Percentiles rank a stretch among this genome's conserved stretches.
phyloP scores from a whole-genome alignment of 2,888 invertebrate species.

The Drosophila aldrichi region DNA sequence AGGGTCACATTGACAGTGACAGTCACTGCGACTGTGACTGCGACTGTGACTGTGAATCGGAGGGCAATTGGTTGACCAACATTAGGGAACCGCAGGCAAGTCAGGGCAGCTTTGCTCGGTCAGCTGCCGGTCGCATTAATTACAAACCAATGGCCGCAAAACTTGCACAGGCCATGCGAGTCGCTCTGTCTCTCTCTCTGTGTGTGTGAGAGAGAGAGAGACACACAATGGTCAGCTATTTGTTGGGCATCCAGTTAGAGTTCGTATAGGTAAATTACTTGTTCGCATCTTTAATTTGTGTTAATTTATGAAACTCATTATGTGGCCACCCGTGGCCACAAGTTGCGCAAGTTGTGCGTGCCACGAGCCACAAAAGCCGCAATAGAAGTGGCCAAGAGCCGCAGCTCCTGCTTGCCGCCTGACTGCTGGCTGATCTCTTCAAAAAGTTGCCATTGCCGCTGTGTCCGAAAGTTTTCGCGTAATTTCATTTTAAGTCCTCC shows the following conservation, averaged over 20 bases:
- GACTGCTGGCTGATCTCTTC: conserved; percentile 66
- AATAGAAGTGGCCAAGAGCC: conserved; percentile 36
- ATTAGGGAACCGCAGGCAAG: conserved; percentile 58
- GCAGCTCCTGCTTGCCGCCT: neutral
- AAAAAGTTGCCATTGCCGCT: conserved; percentile 63
- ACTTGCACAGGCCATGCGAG: conserved; percentile 12
- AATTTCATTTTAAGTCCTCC: conserved; percentile 81
- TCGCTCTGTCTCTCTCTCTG: too few species aligned
- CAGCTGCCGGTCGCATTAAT: conserved; percentile 73
- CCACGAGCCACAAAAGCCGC: conserved; percentile 39
- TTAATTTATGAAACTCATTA: conserved; percentile 82
- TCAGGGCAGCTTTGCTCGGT: conserved; percentile 44
- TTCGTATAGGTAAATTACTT: conserved; percentile 63
- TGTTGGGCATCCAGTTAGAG: conserved; percentile 24
- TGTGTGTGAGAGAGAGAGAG: neutral
- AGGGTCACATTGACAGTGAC: conserved; percentile 3
- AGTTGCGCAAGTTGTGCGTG: conserved; percentile 53
- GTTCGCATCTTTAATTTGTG: conserved; percentile 77
- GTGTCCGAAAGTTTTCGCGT: conserved; percentile 75
- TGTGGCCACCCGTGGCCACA: conserved; percentile 42
- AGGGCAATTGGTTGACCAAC: conserved; percentile 15
- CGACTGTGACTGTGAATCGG: conserved; percentile 4
- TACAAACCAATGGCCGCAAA: conserved; percentile 79
- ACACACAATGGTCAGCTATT: conserved; percentile 27
- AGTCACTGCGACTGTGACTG: conserved; percentile 1